Percentiles rank a stretch among this genome's conserved stretches.
Conservation (phyloP, 2,888 invertebrate species). For the Seladonia tumulorum region DNA sequence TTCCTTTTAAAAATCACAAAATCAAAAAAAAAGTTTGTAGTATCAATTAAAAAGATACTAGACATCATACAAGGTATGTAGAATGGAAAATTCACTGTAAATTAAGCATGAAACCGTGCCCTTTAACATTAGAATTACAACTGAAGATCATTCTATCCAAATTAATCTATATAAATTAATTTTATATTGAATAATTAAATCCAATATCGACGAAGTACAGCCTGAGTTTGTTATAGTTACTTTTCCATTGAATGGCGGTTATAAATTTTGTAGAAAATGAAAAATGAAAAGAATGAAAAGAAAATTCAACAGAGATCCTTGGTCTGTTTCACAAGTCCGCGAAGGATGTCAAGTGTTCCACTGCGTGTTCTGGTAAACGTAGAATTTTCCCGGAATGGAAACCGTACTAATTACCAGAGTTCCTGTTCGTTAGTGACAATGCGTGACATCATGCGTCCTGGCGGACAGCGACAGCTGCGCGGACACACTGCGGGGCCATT, state of each 20-base stretch:
- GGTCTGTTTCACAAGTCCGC: conserved; percentile 10
- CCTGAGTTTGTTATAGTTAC: not conserved
- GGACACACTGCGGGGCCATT: not conserved
- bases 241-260: not conserved
- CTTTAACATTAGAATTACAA: too few species aligned
- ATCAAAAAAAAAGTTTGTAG: not conserved
- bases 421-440: conserved; percentile 40
- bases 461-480: conserved; percentile 21
- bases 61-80: too few species aligned
- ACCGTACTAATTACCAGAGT: conserved; percentile 36
- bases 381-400: conserved; percentile 31
- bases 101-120: too few species aligned
- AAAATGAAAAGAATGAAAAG: not conserved
- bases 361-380: conserved; percentile 21
- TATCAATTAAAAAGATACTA: not conserved
- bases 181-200: not conserved
- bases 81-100: too few species aligned
- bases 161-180: too few species aligned
- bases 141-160: not conserved
- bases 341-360: conserved; percentile 30
- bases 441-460: conserved; percentile 20
- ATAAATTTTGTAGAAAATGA: not conserved
- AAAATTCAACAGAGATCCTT: not conserved
- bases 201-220: not conserved
- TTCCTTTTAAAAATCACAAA: not conserved